Evolutionary conservation across 2,888 invertebrate genomes (phyloP).

Genomic region (Nudaria mundana): DNA sequence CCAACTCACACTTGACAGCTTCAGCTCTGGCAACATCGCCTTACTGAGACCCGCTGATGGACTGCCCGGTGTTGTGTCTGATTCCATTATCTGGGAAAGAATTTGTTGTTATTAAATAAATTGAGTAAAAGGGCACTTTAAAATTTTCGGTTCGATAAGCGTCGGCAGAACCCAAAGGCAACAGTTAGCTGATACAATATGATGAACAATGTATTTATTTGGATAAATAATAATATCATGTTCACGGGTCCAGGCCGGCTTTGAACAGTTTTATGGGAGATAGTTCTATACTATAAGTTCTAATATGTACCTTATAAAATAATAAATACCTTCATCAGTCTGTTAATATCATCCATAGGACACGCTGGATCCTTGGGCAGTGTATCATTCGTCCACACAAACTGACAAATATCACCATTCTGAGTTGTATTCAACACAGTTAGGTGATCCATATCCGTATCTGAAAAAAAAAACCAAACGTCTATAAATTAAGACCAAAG

Average conservation of each 20-base stretch:
- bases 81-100: constrained; percentile 61
- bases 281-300: not conserved
- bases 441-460: constrained; percentile 83
- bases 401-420: constrained; percentile 82
- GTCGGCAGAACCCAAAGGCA: too few relatives aligned
- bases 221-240: too few relatives aligned
- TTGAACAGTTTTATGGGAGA: too few relatives aligned
- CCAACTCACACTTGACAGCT: constrained; percentile 83
- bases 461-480: too few relatives aligned
- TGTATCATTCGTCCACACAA: constrained; percentile 93
- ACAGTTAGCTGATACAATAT: too few relatives aligned
- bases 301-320: not conserved
- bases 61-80: constrained; percentile 74
- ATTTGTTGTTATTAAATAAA: not conserved
- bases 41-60: constrained; percentile 82
- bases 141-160: too few relatives aligned
- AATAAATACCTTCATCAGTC: constrained; percentile 82
- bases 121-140: too few relatives aligned
- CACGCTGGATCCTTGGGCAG: constrained; percentile 87
- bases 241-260: too few relatives aligned
- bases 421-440: constrained; percentile 85
- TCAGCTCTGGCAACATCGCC: constrained; percentile 84
- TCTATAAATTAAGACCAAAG: too few relatives aligned
- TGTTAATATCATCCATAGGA: constrained; percentile 87
- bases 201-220: too few relatives aligned